A percentile compares a stretch with the other conserved stretches of the same genome.
Conservation (phyloP, 2,888 invertebrate genomes). For the Fragum whitleyi region DNA sequence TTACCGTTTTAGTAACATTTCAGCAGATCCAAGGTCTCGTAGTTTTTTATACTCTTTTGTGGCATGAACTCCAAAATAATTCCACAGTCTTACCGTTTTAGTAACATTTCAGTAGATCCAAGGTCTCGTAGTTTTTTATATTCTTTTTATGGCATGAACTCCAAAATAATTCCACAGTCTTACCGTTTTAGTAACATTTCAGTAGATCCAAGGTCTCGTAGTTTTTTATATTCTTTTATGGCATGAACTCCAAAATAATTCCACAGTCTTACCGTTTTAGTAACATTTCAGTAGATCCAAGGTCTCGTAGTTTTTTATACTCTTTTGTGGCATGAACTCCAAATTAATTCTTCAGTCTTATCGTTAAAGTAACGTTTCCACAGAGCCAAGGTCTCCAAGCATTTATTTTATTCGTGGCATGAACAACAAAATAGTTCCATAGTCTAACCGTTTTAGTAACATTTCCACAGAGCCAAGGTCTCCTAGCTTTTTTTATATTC, state of each 20-base stretch:
- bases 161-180: too few species aligned
- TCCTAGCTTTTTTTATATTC: constrained; percentile 65
- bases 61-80: constrained; percentile 72
- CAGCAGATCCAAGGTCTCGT: constrained; percentile 68
- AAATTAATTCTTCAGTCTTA: constrained; percentile 66
- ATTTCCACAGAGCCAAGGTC: constrained; percentile 67
- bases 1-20: constrained; percentile 69
- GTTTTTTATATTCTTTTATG: constrained; percentile 65
- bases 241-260: constrained; percentile 72
- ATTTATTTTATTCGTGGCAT: constrained; percentile 73
- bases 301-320: too few species aligned
- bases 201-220: constrained; percentile 66
- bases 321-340: too few species aligned
- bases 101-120: constrained; percentile 65
- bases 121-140: constrained; percentile 62
- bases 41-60: constrained; percentile 68
- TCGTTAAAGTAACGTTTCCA: constrained; percentile 69
- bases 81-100: constrained; percentile 74
- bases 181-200: constrained; percentile 71
- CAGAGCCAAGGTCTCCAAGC: constrained; percentile 64
- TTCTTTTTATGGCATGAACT: constrained; percentile 73
- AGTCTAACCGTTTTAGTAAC: constrained; percentile 67
- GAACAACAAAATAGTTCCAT: too few species aligned
- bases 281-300: too few species aligned
- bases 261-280: too few species aligned